A percentile compares a stretch with the other conserved stretches of the same genome.
These are phyloP conservation scores for Tolypeutes matacus DNA, from an alignment of 2,797 vertebrate genomes.

Conservation along the genomic window DNA sequence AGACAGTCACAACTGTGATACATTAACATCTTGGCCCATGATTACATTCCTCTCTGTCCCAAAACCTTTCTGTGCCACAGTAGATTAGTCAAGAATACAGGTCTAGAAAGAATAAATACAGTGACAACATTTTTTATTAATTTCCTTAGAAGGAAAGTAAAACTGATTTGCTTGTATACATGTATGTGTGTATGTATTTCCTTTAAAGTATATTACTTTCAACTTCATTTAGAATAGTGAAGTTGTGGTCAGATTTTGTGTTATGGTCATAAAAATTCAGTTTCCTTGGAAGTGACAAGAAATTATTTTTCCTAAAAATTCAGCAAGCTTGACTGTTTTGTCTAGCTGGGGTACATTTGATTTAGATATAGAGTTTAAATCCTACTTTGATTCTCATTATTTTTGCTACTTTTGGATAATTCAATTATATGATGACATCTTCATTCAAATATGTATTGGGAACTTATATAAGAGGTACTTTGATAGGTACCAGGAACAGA, in stretches of 20 bases:
- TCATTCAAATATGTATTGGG: neutral
- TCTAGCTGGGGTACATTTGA: neutral
- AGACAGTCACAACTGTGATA: conserved; percentile 57
- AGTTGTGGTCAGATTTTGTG: neutral
- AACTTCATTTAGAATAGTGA: conserved; percentile 22
- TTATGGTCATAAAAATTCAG: neutral
- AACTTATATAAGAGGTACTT: neutral
- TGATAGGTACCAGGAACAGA: neutral
- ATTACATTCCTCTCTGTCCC: neutral
- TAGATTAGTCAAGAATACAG: conserved; percentile 74
- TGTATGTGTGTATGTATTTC: neutral
- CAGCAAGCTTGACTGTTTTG: neutral
- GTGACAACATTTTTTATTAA: conserved; percentile 22
- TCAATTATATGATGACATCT: neutral
- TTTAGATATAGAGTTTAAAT: neutral
- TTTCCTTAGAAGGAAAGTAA: conserved; percentile 66
- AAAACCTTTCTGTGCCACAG: conserved; percentile 69
- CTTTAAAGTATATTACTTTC: neutral
- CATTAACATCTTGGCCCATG: conserved; percentile 34
- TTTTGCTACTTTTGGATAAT: neutral
- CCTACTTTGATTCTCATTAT: neutral
- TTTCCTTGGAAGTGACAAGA: conserved; percentile 32
- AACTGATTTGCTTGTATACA: neutral
- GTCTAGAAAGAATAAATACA: neutral
- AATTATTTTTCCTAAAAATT: conserved; percentile 34